A percentile compares a stretch with the other conserved stretches of the same genome.
Evolutionary conservation across 2,797 vertebrate species (phyloP).

Genomic region (Alauda arvensis): DNA sequence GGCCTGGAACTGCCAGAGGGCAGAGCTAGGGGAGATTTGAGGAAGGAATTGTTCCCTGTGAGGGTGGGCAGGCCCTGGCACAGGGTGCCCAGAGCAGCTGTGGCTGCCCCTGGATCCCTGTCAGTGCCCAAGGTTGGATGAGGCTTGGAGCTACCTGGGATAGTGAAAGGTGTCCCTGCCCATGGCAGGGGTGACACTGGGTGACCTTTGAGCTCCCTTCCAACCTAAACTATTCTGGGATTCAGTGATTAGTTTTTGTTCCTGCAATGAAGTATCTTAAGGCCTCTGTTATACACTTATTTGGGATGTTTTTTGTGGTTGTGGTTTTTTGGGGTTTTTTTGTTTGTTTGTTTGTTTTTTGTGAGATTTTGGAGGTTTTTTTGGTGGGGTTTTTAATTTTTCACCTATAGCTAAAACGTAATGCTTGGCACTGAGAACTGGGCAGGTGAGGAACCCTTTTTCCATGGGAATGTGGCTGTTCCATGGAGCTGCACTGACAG

Average conservation of each 20-base stretch:
- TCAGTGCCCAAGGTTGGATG: accelerated
- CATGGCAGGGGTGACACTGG: not conserved
- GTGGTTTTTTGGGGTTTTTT: too few relatives aligned
- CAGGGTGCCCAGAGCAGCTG: not conserved
- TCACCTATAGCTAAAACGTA: not conserved
- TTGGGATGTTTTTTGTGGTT: too few relatives aligned
- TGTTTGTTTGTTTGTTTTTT: not conserved
- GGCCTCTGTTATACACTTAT: accelerated
- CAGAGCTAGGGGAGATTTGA: not conserved
- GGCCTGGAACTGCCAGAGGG: not conserved
- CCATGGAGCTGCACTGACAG: not conserved
- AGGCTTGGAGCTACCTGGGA: not conserved
- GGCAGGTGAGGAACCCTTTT: not conserved
- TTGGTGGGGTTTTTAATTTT: not conserved
- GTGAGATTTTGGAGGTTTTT: too few relatives aligned
- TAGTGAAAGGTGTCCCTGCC: not conserved
- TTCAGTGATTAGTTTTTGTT: not conserved
- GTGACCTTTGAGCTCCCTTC: accelerated
- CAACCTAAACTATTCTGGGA: not conserved
- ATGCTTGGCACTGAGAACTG: not conserved
- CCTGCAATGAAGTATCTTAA: not conserved
- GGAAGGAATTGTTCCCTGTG: accelerated
- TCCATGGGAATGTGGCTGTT: not conserved
- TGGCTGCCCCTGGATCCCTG: not conserved
- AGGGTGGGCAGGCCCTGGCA: not conserved